These are phyloP conservation scores for Tetrapedia diversipes DNA, from an alignment of 2,888 invertebrate species.

Conservation along the genomic window DNA sequence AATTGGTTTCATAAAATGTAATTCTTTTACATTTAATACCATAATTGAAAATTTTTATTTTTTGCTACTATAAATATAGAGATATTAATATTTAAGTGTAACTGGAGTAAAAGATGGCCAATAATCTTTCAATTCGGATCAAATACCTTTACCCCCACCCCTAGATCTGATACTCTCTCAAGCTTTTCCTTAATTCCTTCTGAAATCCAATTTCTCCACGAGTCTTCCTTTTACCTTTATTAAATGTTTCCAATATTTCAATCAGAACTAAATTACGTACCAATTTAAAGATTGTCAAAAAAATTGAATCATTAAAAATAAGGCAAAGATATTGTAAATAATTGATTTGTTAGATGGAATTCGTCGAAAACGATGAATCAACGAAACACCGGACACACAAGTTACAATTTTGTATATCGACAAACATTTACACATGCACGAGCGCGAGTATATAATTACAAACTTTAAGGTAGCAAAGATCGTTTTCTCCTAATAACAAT, in stretches of 20 bases:
- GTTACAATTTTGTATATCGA: constrained; percentile 25
- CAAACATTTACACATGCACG: not conserved
- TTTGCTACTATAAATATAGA: too few relatives aligned
- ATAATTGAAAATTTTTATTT: not conserved
- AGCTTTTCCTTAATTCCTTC: constrained; percentile 8
- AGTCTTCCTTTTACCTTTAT: not conserved
- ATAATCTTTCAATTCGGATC: constrained; percentile 25
- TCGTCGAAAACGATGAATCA: constrained; percentile 47
- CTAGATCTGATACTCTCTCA: not conserved
- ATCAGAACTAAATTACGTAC: not conserved
- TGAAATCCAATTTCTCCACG: constrained; percentile 3
- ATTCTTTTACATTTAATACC: not conserved
- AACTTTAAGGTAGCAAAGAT: not conserved
- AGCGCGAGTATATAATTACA: constrained; percentile 1
- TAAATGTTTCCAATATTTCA: not conserved
- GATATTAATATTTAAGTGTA: not conserved
- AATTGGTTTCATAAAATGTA: not conserved
- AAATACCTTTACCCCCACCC: constrained; percentile 20
- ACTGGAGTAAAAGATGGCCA: not conserved
- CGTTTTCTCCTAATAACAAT: not conserved
- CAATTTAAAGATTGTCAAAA: too few relatives aligned
- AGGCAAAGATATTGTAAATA: constrained; percentile 3
- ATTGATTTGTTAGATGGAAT: constrained; percentile 19
- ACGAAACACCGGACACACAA: constrained; percentile 31
- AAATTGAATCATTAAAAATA: not conserved